phyloP scores from a whole-genome alignment of 37 sponge, comb jelly and placozoan genomes.

The Eunapius fragilis region DNA sequence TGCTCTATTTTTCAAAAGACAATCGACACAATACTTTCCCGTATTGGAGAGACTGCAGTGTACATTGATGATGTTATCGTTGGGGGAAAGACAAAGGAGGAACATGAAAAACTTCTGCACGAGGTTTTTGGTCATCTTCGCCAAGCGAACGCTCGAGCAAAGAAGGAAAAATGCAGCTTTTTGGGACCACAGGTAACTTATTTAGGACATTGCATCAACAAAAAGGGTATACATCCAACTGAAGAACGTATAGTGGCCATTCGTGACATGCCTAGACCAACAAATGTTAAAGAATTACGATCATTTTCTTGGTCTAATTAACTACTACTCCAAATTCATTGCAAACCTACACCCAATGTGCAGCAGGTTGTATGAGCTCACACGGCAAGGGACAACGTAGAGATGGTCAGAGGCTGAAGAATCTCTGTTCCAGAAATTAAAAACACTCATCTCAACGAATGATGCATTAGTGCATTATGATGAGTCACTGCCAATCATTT shows the following conservation, averaged over 20 bases:
- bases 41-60: background rate
- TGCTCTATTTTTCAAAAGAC: background rate
- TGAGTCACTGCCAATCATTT: background rate
- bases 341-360: background rate
- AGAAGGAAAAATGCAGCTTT: background rate
- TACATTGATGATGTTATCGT: background rate
- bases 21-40: background rate
- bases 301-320: background rate
- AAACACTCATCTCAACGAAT: background rate
- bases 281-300: background rate
- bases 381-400: background rate
- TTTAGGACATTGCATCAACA: background rate
- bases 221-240: background rate
- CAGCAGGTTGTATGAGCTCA: background rate
- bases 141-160: background rate
- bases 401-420: background rate
- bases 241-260: background rate
- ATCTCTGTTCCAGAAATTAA: background rate
- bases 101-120: background rate
- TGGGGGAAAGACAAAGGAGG: background rate
- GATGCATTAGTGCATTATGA: slow-evolving; percentile 6
- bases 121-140: background rate
- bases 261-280: background rate
- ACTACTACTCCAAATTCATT: background rate
- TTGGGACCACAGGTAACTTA: background rate